Evolutionary conservation across 2,888 invertebrate species (phyloP).

Genomic region (Maniola hyperantus): DNA sequence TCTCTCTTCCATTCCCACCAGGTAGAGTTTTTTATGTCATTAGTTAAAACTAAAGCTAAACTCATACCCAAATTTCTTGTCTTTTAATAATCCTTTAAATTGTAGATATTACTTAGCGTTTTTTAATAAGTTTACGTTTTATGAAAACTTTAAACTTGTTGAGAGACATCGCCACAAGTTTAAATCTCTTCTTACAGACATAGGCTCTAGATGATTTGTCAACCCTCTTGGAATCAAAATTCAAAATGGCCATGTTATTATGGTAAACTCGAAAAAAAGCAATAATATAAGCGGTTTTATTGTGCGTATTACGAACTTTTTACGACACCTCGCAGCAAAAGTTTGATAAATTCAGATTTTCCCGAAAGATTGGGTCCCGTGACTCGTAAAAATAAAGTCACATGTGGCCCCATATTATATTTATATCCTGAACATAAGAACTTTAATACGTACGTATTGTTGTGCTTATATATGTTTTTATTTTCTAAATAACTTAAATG

Average conservation of each 20-base stretch:
- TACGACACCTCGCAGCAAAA: conserved; percentile 7
- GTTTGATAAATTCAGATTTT: conserved; percentile 10
- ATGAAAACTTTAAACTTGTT: too few relatives aligned
- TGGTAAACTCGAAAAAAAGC: background rate
- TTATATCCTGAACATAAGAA: background rate
- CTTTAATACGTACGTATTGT: background rate
- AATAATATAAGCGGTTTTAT: background rate
- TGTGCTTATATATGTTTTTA: too few relatives aligned
- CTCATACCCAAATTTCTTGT: too few relatives aligned
- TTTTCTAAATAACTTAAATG: too few relatives aligned
- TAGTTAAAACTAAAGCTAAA: too few relatives aligned
- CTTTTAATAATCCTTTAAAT: too few relatives aligned
- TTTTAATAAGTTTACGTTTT: too few relatives aligned
- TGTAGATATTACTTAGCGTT: too few relatives aligned
- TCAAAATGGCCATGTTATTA: background rate
- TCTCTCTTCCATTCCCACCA: background rate
- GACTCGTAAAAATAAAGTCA: background rate
- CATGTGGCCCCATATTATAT: background rate
- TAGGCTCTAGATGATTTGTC: too few relatives aligned
- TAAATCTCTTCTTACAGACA: too few relatives aligned
- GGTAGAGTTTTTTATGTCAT: too few relatives aligned
- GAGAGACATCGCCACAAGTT: too few relatives aligned
- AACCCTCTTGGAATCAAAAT: conserved; percentile 1
- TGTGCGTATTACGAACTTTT: conserved; percentile 6
- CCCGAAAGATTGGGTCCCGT: background rate